These are phyloP conservation scores for Gobiocypris rarus DNA, from an alignment of 2,113 vertebrate species.

Conservation along the genomic window DNA sequence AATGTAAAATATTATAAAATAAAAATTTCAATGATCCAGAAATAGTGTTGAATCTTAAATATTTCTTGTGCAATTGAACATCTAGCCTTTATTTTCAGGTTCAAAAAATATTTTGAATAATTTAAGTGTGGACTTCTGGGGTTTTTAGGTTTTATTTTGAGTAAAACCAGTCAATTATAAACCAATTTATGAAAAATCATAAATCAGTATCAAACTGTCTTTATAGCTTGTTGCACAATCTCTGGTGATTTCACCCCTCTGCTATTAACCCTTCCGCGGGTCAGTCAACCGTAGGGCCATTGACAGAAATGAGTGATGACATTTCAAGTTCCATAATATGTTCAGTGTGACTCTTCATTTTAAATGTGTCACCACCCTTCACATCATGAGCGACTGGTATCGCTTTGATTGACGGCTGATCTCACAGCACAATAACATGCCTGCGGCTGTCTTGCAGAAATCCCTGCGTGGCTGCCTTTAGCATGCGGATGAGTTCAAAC, in stretches of 20 bases:
- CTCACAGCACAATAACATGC: constrained; percentile 31
- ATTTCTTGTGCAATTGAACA: neutral
- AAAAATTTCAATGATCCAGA: too few species aligned
- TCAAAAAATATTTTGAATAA: neutral
- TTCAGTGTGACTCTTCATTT: constrained; percentile 40
- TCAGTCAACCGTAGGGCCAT: neutral
- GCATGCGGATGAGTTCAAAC: constrained; percentile 30
- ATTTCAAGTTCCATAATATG: constrained; percentile 30
- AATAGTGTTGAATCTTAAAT: too few species aligned
- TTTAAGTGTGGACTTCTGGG: neutral
- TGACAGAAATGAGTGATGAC: constrained; percentile 32
- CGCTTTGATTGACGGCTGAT: constrained; percentile 9
- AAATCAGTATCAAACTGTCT: neutral
- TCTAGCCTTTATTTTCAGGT: neutral
- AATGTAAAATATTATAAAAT: too few species aligned
- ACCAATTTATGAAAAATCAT: neutral
- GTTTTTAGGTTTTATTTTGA: neutral
- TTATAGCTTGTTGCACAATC: neutral
- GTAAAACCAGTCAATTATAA: neutral
- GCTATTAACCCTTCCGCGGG: neutral
- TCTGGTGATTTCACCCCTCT: neutral
- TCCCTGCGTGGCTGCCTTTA: constrained; percentile 16
- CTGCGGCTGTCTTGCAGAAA: constrained; percentile 23
- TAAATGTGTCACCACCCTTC: constrained; percentile 22
- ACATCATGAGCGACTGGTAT: constrained; percentile 5